Evolutionary conservation across 2,888 invertebrate genomes (phyloP).

Genomic region (Agonopterix arenella): DNA sequence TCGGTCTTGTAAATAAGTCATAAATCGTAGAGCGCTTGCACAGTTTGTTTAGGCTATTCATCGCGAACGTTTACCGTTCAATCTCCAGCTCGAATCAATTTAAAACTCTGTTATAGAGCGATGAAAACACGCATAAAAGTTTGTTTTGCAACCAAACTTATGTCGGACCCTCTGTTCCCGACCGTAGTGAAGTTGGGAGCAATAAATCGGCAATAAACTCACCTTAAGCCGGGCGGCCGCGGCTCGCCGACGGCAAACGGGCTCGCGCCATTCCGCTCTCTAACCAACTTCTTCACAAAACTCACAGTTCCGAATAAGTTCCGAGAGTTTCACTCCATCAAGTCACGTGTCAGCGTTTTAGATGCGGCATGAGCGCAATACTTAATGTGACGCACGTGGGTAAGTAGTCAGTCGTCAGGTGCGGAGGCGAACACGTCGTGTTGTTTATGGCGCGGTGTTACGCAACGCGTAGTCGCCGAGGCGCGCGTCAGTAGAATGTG

Average conservation of each 20-base stretch:
- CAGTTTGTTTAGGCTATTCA: conserved; percentile 32
- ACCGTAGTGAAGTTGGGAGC: conserved; percentile 49
- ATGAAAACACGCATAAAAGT: conserved; percentile 51
- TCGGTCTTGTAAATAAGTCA: too few species aligned
- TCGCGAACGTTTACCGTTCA: conserved; percentile 20
- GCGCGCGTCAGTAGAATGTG: conserved; percentile 76
- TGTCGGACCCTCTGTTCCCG: conserved; percentile 44
- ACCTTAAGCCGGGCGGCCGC: conserved; percentile 69
- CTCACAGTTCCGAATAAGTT: conserved; percentile 61
- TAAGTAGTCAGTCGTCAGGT: conserved; percentile 39
- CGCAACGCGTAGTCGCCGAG: conserved; percentile 75
- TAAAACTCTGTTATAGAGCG: conserved; percentile 29
- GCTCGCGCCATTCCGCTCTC: conserved; percentile 63
- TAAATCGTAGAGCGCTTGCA: conserved; percentile 5
- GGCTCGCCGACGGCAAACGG: conserved; percentile 65
- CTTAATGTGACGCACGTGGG: conserved; percentile 70
- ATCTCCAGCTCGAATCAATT: conserved; percentile 26
- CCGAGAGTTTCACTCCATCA: conserved; percentile 60
- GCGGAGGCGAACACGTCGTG: conserved; percentile 59
- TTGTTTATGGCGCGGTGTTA: conserved; percentile 74
- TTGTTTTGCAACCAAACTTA: conserved; percentile 53
- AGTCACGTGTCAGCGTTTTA: conserved; percentile 73
- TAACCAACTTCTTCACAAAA: conserved; percentile 65
- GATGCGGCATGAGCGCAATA: conserved; percentile 69
- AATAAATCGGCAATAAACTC: conserved; percentile 74